A percentile compares a stretch with the other conserved stretches of the same genome.
phyloP scores from a whole-genome alignment of 2,797 vertebrate genomes.

The Lateolabrax maculatus region DNA sequence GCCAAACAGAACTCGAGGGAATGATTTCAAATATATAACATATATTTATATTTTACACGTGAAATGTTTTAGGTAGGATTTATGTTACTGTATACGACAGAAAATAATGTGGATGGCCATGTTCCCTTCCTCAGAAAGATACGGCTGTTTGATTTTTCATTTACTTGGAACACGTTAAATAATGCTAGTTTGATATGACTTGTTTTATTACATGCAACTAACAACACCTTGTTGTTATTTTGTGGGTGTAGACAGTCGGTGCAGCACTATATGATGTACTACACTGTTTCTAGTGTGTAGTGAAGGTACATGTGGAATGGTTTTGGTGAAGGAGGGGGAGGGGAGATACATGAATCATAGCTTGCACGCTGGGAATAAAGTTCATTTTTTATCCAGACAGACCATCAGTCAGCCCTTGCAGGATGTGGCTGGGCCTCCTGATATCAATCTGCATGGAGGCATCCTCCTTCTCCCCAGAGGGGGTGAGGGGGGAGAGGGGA shows the following conservation, averaged over 20 bases:
- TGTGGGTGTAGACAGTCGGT: slow-evolving; percentile 28
- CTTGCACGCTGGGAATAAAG: slow-evolving; percentile 80
- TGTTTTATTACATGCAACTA: slow-evolving; percentile 15
- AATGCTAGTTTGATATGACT: slow-evolving; percentile 40
- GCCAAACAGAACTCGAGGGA: slow-evolving; percentile 48
- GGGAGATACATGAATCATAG: slow-evolving; percentile 81
- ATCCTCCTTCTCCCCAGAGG: slow-evolving; percentile 79
- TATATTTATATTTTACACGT: slow-evolving; percentile 15
- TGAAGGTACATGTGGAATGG: slow-evolving; percentile 53
- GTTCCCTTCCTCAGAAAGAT: neutral
- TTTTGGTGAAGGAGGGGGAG: slow-evolving; percentile 39
- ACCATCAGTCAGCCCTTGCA: slow-evolving; percentile 84
- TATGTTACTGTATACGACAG: neutral
- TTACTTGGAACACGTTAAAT: slow-evolving; percentile 8
- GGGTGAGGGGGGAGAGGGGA: slow-evolving; percentile 53
- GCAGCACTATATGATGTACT: slow-evolving; percentile 62
- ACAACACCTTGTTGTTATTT: slow-evolving; percentile 56
- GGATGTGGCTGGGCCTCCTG: slow-evolving; percentile 75
- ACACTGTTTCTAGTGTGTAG: slow-evolving; percentile 56
- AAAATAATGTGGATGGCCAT: neutral
- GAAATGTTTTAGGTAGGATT: neutral
- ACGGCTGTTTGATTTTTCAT: slow-evolving; percentile 52
- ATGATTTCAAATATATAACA: slow-evolving; percentile 32
- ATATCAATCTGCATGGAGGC: slow-evolving; percentile 85
- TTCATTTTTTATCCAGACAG: slow-evolving; percentile 87